A percentile compares a stretch with the other conserved stretches of the same genome.
Evolutionary conservation across 2,113 vertebrate species (phyloP).

Genomic region (Alosa alosa): DNA sequence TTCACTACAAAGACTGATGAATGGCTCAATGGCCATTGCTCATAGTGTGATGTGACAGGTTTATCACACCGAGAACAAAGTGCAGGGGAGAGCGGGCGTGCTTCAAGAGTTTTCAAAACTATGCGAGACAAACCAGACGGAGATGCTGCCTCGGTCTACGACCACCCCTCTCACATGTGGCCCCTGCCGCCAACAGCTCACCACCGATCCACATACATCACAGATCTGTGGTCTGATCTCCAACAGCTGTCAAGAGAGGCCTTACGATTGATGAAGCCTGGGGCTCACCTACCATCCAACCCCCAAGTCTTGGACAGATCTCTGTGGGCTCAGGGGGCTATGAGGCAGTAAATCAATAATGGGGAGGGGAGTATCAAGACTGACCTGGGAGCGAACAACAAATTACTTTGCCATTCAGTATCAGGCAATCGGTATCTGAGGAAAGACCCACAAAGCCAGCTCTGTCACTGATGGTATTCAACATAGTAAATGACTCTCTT

Average conservation of each 20-base stretch:
- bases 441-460: slow-evolving; percentile 47
- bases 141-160: slow-evolving; percentile 36
- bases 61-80: slow-evolving; percentile 65
- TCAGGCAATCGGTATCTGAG: slow-evolving; percentile 55
- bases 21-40: slow-evolving; percentile 59
- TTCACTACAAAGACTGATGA: slow-evolving; percentile 67
- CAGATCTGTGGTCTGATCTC: slow-evolving; percentile 57
- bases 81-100: slow-evolving; percentile 58
- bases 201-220: slow-evolving; percentile 60
- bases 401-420: slow-evolving; percentile 62
- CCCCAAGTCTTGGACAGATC: slow-evolving; percentile 55
- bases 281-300: slow-evolving; percentile 52
- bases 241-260: slow-evolving; percentile 62
- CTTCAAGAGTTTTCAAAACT: slow-evolving; percentile 62
- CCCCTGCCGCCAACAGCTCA: slow-evolving; percentile 49
- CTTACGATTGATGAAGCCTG: slow-evolving; percentile 65
- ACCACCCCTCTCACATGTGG: slow-evolving; percentile 41
- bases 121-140: slow-evolving; percentile 43
- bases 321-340: slow-evolving; percentile 61
- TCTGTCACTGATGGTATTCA: slow-evolving; percentile 11
- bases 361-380: slow-evolving; percentile 63
- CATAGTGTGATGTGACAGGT: slow-evolving; percentile 67
- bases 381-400: slow-evolving; percentile 60
- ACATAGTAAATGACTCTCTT: slow-evolving; percentile 5
- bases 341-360: slow-evolving; percentile 68